Evolutionary conservation across 2,888 invertebrate species (phyloP).

Genomic region (Osmoderma eremita): DNA sequence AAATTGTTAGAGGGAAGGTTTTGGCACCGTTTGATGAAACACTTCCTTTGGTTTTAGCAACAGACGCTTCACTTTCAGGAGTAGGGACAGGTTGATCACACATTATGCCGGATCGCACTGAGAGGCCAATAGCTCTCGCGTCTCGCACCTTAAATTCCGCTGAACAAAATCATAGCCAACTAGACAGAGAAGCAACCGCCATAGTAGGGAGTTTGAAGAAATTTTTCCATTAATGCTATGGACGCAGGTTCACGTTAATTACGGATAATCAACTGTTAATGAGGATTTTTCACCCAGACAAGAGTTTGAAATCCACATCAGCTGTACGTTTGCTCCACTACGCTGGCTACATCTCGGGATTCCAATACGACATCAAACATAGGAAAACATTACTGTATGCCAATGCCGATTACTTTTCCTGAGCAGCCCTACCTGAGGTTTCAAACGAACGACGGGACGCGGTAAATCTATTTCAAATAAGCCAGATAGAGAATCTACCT

Average conservation of each 20-base stretch:
- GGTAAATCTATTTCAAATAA: no score
- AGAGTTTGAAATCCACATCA: constrained; percentile 28
- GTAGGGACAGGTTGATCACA: constrained; percentile 42
- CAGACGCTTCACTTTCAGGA: constrained; percentile 12
- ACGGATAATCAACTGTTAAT: constrained; percentile 40
- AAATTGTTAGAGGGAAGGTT: constrained; percentile 18
- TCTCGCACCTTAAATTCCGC: constrained; percentile 41
- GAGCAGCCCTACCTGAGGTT: no score
- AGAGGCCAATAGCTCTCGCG: constrained; percentile 45
- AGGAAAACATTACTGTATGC: no score
- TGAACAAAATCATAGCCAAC: constrained; percentile 37
- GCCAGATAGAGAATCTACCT: no score
- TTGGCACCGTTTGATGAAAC: constrained; percentile 11
- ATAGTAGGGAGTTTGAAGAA: constrained; percentile 30
- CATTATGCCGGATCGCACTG: constrained; percentile 40
- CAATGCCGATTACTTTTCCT: no score
- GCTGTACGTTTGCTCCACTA: constrained; percentile 26
- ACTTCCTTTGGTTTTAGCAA: constrained; percentile 25
- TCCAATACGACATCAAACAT: constrained; percentile 27
- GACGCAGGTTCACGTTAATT: constrained; percentile 34
- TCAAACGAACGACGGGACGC: no score
- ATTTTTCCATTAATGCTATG: constrained; percentile 37
- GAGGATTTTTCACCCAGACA: no score
- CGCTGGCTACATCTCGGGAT: constrained; percentile 26
- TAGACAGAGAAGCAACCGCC: constrained; percentile 42